Evolutionary conservation across 2,797 vertebrate genomes (phyloP).

Genomic region (Tympanoctomys barrerae): DNA sequence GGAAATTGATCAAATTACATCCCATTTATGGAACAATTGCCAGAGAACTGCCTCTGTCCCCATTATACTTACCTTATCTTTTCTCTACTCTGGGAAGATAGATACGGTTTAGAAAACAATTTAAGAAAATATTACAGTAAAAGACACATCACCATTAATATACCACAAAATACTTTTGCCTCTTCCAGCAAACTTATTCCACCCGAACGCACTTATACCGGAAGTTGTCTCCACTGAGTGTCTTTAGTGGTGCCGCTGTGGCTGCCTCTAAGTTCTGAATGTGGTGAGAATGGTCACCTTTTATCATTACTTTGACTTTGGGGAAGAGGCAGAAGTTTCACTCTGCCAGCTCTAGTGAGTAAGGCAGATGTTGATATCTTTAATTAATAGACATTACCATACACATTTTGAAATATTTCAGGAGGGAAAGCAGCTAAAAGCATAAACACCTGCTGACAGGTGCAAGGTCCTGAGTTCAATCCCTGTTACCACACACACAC

Average conservation of each 20-base stretch:
- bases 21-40: neutral
- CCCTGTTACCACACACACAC: too few species aligned
- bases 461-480: too few species aligned
- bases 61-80: neutral
- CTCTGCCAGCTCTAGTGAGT: neutral
- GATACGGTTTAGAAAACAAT: neutral
- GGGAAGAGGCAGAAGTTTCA: neutral
- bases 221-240: neutral
- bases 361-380: neutral
- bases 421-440: too few species aligned
- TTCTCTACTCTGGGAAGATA: neutral
- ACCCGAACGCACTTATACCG: neutral
- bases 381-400: neutral
- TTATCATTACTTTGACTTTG: neutral
- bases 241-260: neutral
- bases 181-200: neutral
- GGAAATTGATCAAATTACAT: neutral
- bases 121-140: neutral
- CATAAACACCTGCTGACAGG: too few species aligned
- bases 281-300: neutral
- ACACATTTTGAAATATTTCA: neutral
- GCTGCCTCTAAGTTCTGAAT: neutral
- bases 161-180: neutral
- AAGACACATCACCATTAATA: neutral
- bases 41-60: neutral